These are phyloP conservation scores for Chloroclystis v-ata DNA, from an alignment of 2,888 invertebrate genomes.

Conservation along the genomic window DNA sequence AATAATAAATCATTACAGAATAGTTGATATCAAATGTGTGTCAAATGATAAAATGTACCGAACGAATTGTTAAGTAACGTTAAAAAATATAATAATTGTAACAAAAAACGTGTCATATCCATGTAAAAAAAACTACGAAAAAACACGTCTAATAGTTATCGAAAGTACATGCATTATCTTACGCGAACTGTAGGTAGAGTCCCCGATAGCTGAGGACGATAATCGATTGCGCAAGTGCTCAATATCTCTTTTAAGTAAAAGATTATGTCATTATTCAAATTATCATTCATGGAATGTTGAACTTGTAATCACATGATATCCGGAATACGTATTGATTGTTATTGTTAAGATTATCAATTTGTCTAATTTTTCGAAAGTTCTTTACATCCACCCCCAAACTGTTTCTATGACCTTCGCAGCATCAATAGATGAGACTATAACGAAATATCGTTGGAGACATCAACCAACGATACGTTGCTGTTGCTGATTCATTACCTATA, in stretches of 20 bases:
- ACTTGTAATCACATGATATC: neutral
- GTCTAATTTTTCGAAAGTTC: no score
- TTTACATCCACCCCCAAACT: no score
- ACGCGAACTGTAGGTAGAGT: constrained; percentile 11
- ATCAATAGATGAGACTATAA: no score
- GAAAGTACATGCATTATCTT: constrained; percentile 37
- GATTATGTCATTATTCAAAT: neutral
- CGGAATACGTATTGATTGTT: no score
- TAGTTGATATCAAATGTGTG: neutral
- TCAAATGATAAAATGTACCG: neutral
- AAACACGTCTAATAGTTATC: constrained; percentile 34
- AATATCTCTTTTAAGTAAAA: no score
- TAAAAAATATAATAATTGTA: constrained; percentile 6
- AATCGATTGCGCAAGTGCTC: constrained; percentile 15
- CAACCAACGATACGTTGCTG: no score
- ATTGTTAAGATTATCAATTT: no score
- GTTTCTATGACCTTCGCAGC: no score
- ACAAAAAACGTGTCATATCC: constrained; percentile 42
- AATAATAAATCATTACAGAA: no score
- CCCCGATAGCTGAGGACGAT: constrained; percentile 18
- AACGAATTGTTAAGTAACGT: neutral
- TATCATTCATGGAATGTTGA: constrained; percentile 1
- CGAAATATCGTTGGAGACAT: no score
- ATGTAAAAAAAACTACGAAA: constrained; percentile 31
- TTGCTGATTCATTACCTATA: no score